These are phyloP conservation scores for Ceryle rudis DNA, from an alignment of 2,797 vertebrate genomes.

Conservation along the genomic window DNA sequence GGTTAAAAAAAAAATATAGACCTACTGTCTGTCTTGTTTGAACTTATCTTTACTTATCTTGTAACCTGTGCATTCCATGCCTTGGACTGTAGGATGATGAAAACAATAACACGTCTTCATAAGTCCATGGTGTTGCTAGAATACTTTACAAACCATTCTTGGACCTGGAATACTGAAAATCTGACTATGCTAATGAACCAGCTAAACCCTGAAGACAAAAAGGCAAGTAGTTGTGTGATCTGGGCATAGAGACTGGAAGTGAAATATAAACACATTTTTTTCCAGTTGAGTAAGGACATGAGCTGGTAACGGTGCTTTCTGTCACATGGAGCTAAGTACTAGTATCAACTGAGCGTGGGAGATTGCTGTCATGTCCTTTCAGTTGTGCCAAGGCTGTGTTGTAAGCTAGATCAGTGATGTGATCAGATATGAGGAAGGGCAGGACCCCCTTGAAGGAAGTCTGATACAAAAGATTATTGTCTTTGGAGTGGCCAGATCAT, in stretches of 20 bases:
- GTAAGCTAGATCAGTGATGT: neutral
- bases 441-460: neutral
- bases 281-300: neutral
- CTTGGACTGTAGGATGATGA: conserved; percentile 93
- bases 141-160: conserved; percentile 98
- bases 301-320: neutral
- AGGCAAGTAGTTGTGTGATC: conserved; percentile 78
- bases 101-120: conserved; percentile 95
- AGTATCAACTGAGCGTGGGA: neutral
- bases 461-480: neutral
- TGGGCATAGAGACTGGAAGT: neutral
- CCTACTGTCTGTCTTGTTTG: neutral
- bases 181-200: conserved; percentile 91
- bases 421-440: neutral
- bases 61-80: conserved; percentile 50
- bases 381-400: neutral
- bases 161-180: conserved; percentile 97
- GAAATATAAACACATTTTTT: neutral
- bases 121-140: conserved; percentile 96
- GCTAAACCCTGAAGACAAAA: conserved; percentile 91
- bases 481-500: neutral
- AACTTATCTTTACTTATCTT: neutral
- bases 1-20: neutral
- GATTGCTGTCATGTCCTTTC: neutral
- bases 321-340: neutral